Evolutionary conservation across 2,113 vertebrate species (phyloP).

Genomic region (Hipposideros armiger): DNA sequence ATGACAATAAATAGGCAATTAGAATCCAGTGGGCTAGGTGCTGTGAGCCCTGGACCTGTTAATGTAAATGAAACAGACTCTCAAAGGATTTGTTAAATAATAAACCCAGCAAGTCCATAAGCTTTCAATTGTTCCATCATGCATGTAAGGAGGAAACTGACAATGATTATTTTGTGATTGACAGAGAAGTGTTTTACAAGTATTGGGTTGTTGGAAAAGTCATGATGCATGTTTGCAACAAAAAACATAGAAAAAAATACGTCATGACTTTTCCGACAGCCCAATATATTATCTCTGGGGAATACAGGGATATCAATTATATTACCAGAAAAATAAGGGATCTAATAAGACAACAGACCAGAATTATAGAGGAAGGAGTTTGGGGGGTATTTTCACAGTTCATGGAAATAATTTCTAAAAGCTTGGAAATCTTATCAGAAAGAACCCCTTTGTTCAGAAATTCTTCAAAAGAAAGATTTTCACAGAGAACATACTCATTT

Average conservation of each 20-base stretch:
- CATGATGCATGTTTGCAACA: no score
- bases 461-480: constrained; percentile 27
- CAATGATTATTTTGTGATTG: background rate
- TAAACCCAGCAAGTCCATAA: background rate
- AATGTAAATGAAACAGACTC: background rate
- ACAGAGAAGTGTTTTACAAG: background rate
- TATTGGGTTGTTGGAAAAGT: no score
- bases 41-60: background rate
- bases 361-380: background rate
- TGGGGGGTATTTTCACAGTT: background rate
- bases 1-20: background rate
- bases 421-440: background rate
- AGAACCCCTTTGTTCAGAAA: constrained; percentile 48
- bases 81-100: constrained; percentile 33
- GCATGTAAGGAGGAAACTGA: background rate
- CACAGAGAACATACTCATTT: background rate
- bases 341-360: background rate
- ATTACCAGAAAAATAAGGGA: background rate
- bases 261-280: no score
- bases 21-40: background rate
- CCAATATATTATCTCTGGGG: background rate
- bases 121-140: background rate
- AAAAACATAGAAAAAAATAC: no score
- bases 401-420: background rate
- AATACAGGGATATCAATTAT: background rate